A percentile compares a stretch with the other conserved stretches of the same genome.
Evolutionary conservation across 2,113 vertebrate genomes (phyloP).

Genomic region (Thomomys bottae): DNA sequence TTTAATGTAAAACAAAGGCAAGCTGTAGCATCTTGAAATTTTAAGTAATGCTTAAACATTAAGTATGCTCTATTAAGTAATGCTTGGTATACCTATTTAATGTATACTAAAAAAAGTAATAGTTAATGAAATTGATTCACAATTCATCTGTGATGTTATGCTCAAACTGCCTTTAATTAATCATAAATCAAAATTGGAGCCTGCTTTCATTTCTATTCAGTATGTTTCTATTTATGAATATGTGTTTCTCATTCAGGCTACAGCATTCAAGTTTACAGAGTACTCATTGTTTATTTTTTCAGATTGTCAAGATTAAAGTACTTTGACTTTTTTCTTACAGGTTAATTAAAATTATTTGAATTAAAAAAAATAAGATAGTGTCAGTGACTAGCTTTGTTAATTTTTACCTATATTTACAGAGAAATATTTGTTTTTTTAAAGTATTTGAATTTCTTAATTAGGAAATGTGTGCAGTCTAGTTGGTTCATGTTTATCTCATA

Average conservation of each 20-base stretch:
- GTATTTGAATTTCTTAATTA: constrained; percentile 48
- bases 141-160: constrained; percentile 26
- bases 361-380: background rate
- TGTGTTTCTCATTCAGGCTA: constrained; percentile 17
- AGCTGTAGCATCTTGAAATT: constrained; percentile 10
- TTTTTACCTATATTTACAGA: background rate
- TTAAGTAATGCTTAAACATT: background rate
- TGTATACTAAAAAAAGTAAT: background rate
- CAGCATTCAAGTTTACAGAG: constrained; percentile 3
- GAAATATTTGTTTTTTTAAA: constrained; percentile 49
- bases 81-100: too few relatives aligned
- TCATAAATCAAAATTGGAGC: constrained; percentile 12
- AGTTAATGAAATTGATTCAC: constrained; percentile 14
- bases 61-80: too few relatives aligned
- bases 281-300: constrained; percentile 53
- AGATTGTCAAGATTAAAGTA: background rate
- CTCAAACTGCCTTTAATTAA: constrained; percentile 25
- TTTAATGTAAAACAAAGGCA: constrained; percentile 31
- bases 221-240: constrained; percentile 45
- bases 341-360: constrained; percentile 49
- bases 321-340: background rate
- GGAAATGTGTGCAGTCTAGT: background rate
- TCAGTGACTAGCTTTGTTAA: background rate
- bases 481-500: background rate
- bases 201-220: constrained; percentile 2